phyloP scores from a whole-genome alignment of 2,113 vertebrate genomes.

The rat (Rattus norvegicus) region DNA sequence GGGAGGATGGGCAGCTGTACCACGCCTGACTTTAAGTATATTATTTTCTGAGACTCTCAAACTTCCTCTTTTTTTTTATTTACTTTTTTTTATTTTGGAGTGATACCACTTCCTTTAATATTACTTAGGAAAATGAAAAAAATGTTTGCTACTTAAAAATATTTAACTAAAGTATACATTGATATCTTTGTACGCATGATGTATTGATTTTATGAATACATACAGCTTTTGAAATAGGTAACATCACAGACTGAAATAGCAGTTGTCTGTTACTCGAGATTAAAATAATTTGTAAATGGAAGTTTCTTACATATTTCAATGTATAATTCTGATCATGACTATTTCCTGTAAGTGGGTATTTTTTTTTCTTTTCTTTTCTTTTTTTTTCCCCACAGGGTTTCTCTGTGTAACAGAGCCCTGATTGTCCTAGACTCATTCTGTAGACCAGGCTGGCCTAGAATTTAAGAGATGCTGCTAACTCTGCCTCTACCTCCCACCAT shows the following conservation, averaged over 20 bases:
- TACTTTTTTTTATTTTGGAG: background rate
- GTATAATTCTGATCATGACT: background rate
- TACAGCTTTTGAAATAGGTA: constrained; percentile 36
- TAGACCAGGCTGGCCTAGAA: too few species aligned
- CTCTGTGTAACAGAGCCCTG: too few species aligned
- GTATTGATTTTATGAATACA: background rate
- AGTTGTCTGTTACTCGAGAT: background rate
- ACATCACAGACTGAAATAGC: constrained; percentile 6
- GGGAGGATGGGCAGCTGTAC: too few species aligned
- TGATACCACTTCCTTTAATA: constrained; percentile 20
- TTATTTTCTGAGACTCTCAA: constrained; percentile 40
- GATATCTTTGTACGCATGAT: constrained; percentile 8
- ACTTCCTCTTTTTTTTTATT: constrained; percentile 14
- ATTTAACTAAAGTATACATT: background rate
- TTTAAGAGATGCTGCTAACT: too few species aligned
- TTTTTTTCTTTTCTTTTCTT: too few species aligned
- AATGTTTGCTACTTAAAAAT: constrained; percentile 30
- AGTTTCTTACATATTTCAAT: constrained; percentile 21
- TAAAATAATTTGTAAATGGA: constrained; percentile 18
- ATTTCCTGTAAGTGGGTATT: background rate
- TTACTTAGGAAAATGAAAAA: constrained; percentile 45
- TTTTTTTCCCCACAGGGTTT: too few species aligned
- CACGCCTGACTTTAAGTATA: background rate
- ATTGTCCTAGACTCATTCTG: too few species aligned
- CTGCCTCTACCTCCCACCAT: too few species aligned